Evolutionary conservation across 2,113 vertebrate species (phyloP).

Genomic region (Amazona vittata): DNA sequence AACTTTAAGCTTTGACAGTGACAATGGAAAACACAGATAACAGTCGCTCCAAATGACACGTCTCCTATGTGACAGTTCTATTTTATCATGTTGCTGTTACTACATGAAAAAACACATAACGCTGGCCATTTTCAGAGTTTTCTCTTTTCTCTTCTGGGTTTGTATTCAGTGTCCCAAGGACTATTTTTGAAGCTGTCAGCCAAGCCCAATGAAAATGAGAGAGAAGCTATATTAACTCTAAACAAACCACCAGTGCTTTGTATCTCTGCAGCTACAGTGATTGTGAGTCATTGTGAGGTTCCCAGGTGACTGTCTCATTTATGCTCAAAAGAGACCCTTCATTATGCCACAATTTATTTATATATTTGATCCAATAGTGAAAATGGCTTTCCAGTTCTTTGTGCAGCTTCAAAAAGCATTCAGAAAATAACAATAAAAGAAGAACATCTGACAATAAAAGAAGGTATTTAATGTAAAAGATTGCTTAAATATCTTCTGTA

Average conservation of each 20-base stretch:
- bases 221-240: constrained; percentile 51
- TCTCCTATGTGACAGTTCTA: rapidly evolving
- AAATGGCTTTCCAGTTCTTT: constrained; percentile 9
- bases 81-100: not conserved
- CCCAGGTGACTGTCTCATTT: constrained; percentile 33
- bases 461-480: not conserved
- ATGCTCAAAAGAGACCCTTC: constrained; percentile 1
- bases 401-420: not conserved
- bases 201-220: constrained; percentile 43
- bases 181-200: constrained; percentile 37
- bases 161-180: not conserved
- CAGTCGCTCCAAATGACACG: not conserved
- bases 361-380: constrained; percentile 35
- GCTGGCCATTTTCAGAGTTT: not conserved
- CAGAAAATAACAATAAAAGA: not conserved
- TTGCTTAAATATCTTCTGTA: not conserved
- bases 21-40: not conserved
- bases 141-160: not conserved
- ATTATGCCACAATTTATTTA: constrained; percentile 40
- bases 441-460: not conserved
- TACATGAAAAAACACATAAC: not conserved
- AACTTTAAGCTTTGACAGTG: not conserved
- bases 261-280: constrained; percentile 13
- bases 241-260: not conserved
- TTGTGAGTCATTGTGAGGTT: constrained; percentile 23